Conservation (phyloP, 1,140 invertebrate genomes). For the Spodoptera frugiperda region DNA sequence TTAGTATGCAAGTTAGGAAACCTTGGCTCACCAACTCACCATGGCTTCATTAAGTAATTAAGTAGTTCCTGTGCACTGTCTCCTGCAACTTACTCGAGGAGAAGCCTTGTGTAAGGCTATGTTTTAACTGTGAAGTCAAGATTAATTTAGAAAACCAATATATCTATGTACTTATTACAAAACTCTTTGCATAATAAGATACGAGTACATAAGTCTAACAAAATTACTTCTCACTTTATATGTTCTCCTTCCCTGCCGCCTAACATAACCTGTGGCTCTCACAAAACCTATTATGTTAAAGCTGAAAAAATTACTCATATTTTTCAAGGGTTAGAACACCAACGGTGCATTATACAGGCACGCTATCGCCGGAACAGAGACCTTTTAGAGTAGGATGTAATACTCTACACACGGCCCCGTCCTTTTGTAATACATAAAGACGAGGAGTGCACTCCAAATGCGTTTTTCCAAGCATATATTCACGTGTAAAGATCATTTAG, state of each 20-base stretch:
- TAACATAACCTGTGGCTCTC: slow-evolving; percentile 4
- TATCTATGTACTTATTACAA: not conserved
- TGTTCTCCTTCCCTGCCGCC: slow-evolving; percentile 9
- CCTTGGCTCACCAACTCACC: slow-evolving; percentile 1
- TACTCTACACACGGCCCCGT: not conserved
- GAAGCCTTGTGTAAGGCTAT: not conserved
- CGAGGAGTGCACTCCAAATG: not conserved
- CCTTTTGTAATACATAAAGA: not conserved
- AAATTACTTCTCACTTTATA: slow-evolving; percentile 15
- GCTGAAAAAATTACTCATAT: not conserved
- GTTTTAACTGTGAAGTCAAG: not conserved
- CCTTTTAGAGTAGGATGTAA: not conserved
- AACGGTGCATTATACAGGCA: not conserved
- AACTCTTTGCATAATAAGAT: too few species aligned
- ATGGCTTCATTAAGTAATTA: slow-evolving; percentile 17
- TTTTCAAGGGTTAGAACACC: not conserved
- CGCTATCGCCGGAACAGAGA: not conserved
- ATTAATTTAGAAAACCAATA: not conserved
- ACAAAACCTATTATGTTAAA: slow-evolving; percentile 2
- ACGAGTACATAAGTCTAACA: not conserved
- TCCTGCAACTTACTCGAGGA: not conserved
- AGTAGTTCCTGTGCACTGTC: not conserved
- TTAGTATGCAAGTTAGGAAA: not conserved
- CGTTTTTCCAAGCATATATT: slow-evolving; percentile 2
- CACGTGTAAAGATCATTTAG: not conserved